A percentile compares a stretch with the other conserved stretches of the same genome.
Evolutionary conservation across 2,888 invertebrate genomes (phyloP).

Genomic region (Gibbula magus): DNA sequence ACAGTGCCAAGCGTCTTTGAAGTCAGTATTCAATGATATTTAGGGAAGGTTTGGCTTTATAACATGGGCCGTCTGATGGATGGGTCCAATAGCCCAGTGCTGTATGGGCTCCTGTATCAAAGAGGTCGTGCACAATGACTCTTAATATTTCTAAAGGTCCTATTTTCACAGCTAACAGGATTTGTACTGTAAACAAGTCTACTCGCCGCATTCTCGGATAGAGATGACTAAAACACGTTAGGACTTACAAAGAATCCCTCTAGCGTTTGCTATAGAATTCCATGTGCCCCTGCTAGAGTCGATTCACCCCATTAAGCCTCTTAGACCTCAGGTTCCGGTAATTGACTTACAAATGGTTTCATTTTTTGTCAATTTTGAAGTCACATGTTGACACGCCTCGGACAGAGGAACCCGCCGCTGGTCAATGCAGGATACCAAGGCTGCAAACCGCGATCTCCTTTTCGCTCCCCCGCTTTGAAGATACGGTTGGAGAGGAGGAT

Average conservation of each 20-base stretch:
- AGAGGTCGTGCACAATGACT: not conserved
- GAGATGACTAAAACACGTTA: slow-evolving; percentile 3
- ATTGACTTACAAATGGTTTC: not conserved
- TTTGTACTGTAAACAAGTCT: not conserved
- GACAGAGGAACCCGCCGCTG: not conserved
- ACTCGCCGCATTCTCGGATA: not conserved
- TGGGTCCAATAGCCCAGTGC: not conserved
- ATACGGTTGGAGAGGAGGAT: not conserved
- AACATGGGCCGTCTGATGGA: not conserved
- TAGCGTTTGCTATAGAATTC: not conserved
- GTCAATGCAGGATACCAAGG: not conserved
- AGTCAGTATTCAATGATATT: not conserved
- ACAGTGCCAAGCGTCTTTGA: not conserved
- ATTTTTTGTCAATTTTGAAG: not conserved
- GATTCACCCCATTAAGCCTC: not conserved
- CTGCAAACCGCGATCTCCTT: not conserved
- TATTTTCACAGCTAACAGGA: slow-evolving; percentile 7
- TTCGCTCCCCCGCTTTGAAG: not conserved
- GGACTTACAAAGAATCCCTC: not conserved
- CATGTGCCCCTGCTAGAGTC: not conserved
- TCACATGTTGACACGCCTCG: not conserved
- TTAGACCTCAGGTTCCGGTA: not conserved
- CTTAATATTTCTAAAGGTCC: slow-evolving; percentile 4
- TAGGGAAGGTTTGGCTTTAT: not conserved
- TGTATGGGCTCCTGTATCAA: not conserved